A percentile compares a stretch with the other conserved stretches of the same genome.
These are phyloP conservation scores for Ophonus ardosiacus DNA, from an alignment of 2,888 invertebrate genomes.

Conservation along the genomic window DNA sequence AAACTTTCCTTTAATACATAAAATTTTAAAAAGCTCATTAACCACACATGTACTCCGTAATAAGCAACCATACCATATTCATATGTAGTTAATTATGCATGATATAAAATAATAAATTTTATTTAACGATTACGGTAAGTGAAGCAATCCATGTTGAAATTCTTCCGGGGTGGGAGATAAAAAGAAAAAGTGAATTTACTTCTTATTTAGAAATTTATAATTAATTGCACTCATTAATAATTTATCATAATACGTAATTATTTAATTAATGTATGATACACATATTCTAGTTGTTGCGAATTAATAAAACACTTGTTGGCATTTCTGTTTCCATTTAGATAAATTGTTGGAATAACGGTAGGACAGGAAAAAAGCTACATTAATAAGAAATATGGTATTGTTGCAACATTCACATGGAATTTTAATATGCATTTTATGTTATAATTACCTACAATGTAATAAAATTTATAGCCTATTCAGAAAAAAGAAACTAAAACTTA, in stretches of 20 bases:
- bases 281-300: background rate
- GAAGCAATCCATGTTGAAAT: constrained; percentile 44
- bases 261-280: constrained; percentile 42
- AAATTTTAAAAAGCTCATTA: constrained; percentile 9
- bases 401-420: background rate
- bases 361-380: background rate
- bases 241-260: constrained; percentile 38
- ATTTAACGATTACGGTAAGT: constrained; percentile 38
- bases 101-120: constrained; percentile 49
- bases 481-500: background rate
- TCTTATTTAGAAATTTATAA: constrained; percentile 53
- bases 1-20: background rate
- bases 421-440: background rate
- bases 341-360: constrained; percentile 15
- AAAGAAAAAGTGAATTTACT: constrained; percentile 47
- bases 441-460: background rate
- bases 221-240: constrained; percentile 52
- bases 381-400: background rate
- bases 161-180: constrained; percentile 37
- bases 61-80: constrained; percentile 4
- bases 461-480: background rate
- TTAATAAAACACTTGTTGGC: constrained; percentile 27
- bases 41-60: background rate
- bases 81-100: constrained; percentile 38
- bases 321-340: constrained; percentile 34